A percentile compares a stretch with the other conserved stretches of the same genome.
phyloP scores from a whole-genome alignment of 2,113 vertebrate species.

The Zosterops japonicus region DNA sequence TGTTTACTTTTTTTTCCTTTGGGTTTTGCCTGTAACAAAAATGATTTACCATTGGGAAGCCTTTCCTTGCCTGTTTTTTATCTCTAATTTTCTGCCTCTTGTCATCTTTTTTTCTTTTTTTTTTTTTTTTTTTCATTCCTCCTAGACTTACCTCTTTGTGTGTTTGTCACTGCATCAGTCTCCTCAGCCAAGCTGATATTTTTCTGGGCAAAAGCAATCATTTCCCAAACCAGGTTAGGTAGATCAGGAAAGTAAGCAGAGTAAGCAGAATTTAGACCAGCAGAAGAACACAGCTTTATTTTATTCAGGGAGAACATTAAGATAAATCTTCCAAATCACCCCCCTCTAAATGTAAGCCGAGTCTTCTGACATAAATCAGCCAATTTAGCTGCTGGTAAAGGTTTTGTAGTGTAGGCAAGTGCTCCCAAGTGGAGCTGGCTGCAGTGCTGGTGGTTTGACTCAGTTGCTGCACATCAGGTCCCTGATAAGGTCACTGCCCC shows the following conservation, averaged over 20 bases:
- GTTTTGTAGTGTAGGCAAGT: not conserved
- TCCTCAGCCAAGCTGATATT: not conserved
- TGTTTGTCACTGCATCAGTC: not conserved
- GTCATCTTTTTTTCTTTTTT: not conserved
- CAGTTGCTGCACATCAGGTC: not conserved
- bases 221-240: not conserved
- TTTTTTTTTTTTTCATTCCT: not conserved
- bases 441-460: not conserved
- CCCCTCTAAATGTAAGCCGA: not conserved
- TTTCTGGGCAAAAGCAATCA: not conserved
- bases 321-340: constrained; percentile 28
- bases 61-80: not conserved
- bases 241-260: not conserved
- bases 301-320: not conserved
- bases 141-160: not conserved
- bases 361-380: constrained; percentile 16
- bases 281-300: not conserved
- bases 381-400: not conserved
- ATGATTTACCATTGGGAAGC: not conserved
- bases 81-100: not conserved
- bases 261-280: not conserved
- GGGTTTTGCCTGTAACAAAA: not conserved
- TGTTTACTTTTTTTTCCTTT: not conserved
- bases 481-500: not conserved
- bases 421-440: not conserved